Base-by-base conservation (phyloP, 1,140 invertebrate genomes). In the Bombus huntii region DNA sequence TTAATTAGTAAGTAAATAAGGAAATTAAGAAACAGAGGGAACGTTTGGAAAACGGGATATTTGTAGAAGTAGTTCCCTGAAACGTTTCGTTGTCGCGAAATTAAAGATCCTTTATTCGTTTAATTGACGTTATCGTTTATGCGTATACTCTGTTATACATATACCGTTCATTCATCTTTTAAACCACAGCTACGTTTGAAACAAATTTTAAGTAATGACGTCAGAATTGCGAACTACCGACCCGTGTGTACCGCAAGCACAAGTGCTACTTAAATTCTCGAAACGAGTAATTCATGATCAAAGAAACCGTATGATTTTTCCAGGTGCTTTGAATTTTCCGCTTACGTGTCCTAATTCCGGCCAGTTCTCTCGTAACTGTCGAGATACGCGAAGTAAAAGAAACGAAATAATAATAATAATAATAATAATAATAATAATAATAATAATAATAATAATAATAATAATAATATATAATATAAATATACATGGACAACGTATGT, bases 251-350 rank as follows among this genome's bases (percentile, higher is more conserved):
- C 81, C 59, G 39, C 28, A 77, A 31, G 34, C 42, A 25, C 62
- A 62, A 83, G 81, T 53, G 44, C 73, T 62, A 68, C 72, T 83
- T 83, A 68, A 68, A 83, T 74, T 77, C 81, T 76, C 59, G 72
- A 28, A 53, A 37, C 81, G 81, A 76, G 81, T 68, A 44, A 31
- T 37, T 66, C 72, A 42, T 28, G 59, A 66, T 83, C 73, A 53
- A 62, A 42, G 39, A 83, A 76, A 66, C 59, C 59, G 31, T 39
- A 65, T 25, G 42, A 53, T 70, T 72, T 57, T 25, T 1, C 81
- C 28, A 28, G 73, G 0, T 31, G 62, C 28, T 28, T 53, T 13
- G 59, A 83, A 83, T 83, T 83, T 83, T 44, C 39, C 31, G 18
- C 18, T 73, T 73, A 34, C n/a, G 15, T 9, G 39, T 31, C 37